These are phyloP conservation scores for Mesorhabditis belari DNA, from an alignment of 2,888 invertebrate species.

Conservation along the genomic window DNA sequence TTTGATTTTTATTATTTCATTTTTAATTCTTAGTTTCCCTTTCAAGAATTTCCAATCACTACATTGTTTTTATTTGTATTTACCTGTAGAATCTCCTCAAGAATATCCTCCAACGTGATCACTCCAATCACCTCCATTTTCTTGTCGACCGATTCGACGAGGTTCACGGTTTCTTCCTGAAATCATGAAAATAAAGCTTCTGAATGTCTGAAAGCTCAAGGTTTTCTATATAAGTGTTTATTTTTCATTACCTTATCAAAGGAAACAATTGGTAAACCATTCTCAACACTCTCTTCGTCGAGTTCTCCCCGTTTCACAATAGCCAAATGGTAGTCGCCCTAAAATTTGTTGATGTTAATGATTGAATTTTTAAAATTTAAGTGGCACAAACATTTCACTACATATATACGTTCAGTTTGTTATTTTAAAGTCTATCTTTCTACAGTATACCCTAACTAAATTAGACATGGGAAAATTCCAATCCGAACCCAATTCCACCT, in stretches of 20 bases:
- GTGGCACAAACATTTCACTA: too few relatives aligned
- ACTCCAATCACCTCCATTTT: conserved; percentile 2
- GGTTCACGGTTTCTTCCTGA: too few relatives aligned
- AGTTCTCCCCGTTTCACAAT: conserved; percentile 2
- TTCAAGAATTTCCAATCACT: neutral
- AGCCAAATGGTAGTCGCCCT: conserved; percentile 19
- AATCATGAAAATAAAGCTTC: too few relatives aligned
- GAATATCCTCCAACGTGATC: conserved; percentile 15
- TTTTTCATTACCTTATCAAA: too few relatives aligned
- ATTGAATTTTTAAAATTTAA: neutral
- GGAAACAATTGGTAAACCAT: too few relatives aligned
- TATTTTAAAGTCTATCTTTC: too few relatives aligned
- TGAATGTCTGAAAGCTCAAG: too few relatives aligned
- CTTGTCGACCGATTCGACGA: neutral
- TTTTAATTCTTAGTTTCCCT: neutral
- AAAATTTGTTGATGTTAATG: neutral
- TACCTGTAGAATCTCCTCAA: conserved; percentile 19
- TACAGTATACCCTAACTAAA: too few relatives aligned
- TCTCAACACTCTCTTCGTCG: neutral
- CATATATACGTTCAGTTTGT: too few relatives aligned
- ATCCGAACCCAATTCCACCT: too few relatives aligned
- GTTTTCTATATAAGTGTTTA: neutral
- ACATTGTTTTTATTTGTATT: neutral
- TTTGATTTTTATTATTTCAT: neutral
- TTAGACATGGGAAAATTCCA: too few relatives aligned